Conservation (phyloP, 2,113 vertebrate genomes). For the Aegypius monachus region DNA sequence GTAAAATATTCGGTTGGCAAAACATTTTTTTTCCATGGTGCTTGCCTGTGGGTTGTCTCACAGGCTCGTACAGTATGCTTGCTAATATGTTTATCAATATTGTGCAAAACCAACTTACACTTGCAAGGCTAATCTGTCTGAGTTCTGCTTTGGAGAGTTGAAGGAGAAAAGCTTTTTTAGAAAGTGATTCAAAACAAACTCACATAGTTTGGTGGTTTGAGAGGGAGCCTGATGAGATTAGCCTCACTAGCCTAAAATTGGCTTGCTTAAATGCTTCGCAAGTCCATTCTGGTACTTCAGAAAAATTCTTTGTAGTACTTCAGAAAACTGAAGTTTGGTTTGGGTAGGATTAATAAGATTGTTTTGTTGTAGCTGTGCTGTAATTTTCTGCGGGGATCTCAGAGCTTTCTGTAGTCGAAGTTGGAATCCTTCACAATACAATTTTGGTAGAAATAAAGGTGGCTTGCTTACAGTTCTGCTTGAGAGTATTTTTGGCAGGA, state of each 20-base stretch:
- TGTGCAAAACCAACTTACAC: not conserved
- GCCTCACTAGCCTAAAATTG: not conserved
- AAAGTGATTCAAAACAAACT: not conserved
- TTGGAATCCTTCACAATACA: not conserved
- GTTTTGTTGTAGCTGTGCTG: not conserved
- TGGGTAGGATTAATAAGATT: not conserved
- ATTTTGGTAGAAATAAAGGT: not conserved
- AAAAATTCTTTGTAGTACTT: not conserved
- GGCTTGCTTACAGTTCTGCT: not conserved
- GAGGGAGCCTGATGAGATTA: slow-evolving; percentile 15
- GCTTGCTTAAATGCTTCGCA: not conserved
- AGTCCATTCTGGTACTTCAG: not conserved
- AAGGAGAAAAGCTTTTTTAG: not conserved
- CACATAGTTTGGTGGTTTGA: not conserved
- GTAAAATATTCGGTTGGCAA: not conserved
- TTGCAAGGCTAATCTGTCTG: not conserved
- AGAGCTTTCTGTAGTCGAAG: not conserved
- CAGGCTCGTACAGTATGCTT: not conserved
- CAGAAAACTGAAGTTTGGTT: not conserved
- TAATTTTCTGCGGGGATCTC: not conserved
- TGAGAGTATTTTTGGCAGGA: not conserved
- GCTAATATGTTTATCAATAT: not conserved
- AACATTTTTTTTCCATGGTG: not conserved
- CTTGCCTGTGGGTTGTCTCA: not conserved
- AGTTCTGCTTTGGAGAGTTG: not conserved